Conservation (phyloP, 1,140 invertebrate species). For the Drosophila parabipectinata region DNA sequence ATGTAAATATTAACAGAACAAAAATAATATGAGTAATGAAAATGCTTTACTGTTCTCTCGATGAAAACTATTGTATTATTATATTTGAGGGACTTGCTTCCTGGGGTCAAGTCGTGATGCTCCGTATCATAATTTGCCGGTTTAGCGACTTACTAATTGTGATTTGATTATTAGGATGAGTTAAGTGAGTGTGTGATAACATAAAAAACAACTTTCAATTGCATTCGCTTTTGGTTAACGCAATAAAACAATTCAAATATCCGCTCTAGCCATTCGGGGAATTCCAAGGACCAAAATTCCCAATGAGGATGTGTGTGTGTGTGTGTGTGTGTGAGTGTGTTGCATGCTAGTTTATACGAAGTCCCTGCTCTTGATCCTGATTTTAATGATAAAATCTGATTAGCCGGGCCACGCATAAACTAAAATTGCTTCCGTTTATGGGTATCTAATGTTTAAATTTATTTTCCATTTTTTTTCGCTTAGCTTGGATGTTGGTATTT, state of each 20-base stretch:
- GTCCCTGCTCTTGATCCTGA: slow-evolving; percentile 28
- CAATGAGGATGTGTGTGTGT: slow-evolving; percentile 3
- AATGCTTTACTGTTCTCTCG: slow-evolving; percentile 49
- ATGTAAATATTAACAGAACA: slow-evolving; percentile 35
- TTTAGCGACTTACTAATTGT: slow-evolving; percentile 22
- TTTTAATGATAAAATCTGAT: slow-evolving; percentile 40
- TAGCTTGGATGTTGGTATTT: slow-evolving; percentile 49
- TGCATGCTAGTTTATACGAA: slow-evolving; percentile 35
- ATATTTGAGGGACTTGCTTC: slow-evolving; percentile 21
- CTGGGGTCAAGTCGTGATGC: slow-evolving; percentile 28
- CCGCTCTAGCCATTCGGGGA: slow-evolving; percentile 1
- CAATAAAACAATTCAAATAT: slow-evolving; percentile 23
- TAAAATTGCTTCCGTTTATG: slow-evolving; percentile 59
- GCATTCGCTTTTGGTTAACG: slow-evolving; percentile 20
- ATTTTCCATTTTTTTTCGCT: slow-evolving; percentile 32
- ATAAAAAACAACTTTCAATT: slow-evolving; percentile 39
- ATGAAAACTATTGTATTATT: slow-evolving; percentile 38
- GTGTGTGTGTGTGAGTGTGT: slow-evolving; percentile 6
- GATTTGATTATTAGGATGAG: slow-evolving; percentile 34
- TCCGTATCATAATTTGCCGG: slow-evolving; percentile 21
- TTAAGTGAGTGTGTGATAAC: slow-evolving; percentile 37
- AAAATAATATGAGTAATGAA: slow-evolving; percentile 53
- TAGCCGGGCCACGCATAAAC: slow-evolving; percentile 43
- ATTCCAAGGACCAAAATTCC: slow-evolving; percentile 12
- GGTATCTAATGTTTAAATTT: slow-evolving; percentile 49